Base-by-base conservation (phyloP, 2,113 vertebrate species). In the Coreoperca whiteheadi region DNA sequence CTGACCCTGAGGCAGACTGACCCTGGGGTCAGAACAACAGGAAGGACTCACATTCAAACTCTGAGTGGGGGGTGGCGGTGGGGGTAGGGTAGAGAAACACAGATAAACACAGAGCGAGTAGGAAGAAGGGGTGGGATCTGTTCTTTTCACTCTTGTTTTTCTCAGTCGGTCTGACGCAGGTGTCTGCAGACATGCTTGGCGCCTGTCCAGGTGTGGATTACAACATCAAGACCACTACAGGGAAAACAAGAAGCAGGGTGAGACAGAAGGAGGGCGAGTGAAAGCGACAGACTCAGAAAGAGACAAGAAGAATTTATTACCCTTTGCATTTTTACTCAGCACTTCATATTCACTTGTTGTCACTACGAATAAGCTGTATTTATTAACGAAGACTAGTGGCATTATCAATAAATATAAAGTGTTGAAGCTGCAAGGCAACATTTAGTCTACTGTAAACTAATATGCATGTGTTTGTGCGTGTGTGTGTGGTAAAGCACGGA, bases 11-110 rank as follows among this genome's bases (percentile, higher is more conserved):
- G 81, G 88, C 83, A 82, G 46, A 68, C 39, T 84, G 82, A 89
- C 85, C 90, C 50, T 11, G 11, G 83, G 89, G 91, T 94, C 88
- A 90, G 79, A 93, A 91, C 84, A 94, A 93, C 92, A 89, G 92
- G 91, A 93, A 94, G 91, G 83, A 94, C 87, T 93, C 91, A 93
- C 85, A 89, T 83, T 91, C 25, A 79, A 81, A 74, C 59, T 67
- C 64, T 54, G 56, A 87, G 75, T 8, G 18, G 37, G 28, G 20
- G 51, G 51, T 37, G 39, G 70, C 67, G 43, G n/a, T 34, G 15
- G 18, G 39, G n/a, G 60, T n/a, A 10, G 71, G 43, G n/a, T 34
- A 25, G 77, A 79, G 77, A 59, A 48, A 60, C 18, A 48, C 28
- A 67, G 79, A 85, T 43, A 79, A 83, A 85, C 37, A 71, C 41